Evolutionary conservation across 1,140 invertebrate genomes (phyloP), one percentile per base, ranked within the genome.

Genomic region (Drosophila ananassae): DNA sequence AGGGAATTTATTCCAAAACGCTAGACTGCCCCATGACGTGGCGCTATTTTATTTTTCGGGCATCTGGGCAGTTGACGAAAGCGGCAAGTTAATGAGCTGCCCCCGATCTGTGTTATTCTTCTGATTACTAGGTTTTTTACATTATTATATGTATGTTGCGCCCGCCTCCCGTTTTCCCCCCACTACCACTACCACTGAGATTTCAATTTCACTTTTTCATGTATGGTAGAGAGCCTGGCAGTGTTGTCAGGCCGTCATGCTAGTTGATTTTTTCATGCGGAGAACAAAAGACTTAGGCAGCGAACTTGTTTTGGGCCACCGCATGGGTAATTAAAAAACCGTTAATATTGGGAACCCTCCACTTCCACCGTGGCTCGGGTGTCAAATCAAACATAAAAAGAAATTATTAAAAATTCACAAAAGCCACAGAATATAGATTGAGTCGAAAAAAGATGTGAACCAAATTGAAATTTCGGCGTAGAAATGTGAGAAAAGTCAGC

Each of bases 321-420:
- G 56, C 54, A 66, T 71, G 64, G 75, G 84, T 83, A 89, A 89
- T 89, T 89, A 89, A 89, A 89, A 79, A 79, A 83, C 83, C 83
- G 83, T 89, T 89, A 83, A 83, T 83, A 83, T 87, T 63, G 64
- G 53, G 85, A 85, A 75, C 77, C 48, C 66, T 79, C 61, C 13
- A 63, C 68, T 53, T 69, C 10, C 34, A 37, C 34, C 74, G 53
- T 50, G n/a, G 73, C 62, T 59, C 61, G 63, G 79, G 83, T 89
- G 83, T 89, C 83, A 89, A 89, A 89, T 83, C 83, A 89, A 89
- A 89, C 79, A 89, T 83, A 89, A 89, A 77, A 82, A 85, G 62
- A 89, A 79, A 87, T 89, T 87, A 87, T 87, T 83, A 83, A 73
- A 82, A 89, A 87, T 89, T 76, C 83, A 87, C 89, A 82, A 82